Evolutionary conservation across 1,140 invertebrate species (phyloP).

Genomic region (Polypedilum pembai): DNA sequence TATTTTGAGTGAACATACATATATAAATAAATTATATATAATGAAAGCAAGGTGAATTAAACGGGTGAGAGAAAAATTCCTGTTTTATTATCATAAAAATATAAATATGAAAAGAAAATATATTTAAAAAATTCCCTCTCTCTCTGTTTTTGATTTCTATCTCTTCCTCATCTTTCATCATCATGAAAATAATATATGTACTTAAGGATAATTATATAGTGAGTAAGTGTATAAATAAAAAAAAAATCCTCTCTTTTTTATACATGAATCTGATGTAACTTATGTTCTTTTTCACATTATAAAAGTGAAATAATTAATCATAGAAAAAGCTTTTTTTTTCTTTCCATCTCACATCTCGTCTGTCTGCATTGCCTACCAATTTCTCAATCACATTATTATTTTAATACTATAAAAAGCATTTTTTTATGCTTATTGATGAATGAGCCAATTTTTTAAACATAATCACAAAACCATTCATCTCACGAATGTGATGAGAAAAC

Average conservation of each 20-base stretch:
- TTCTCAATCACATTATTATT: neutral
- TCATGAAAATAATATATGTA: neutral
- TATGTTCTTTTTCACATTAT: neutral
- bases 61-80: constrained; percentile 21
- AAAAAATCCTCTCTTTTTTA: no score
- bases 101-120: neutral
- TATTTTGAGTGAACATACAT: constrained; percentile 15
- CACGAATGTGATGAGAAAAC: constrained; percentile 8
- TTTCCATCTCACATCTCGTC: neutral
- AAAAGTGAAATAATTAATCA: constrained; percentile 13
- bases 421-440: no score
- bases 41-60: constrained; percentile 23
- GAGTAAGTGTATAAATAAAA: neutral
- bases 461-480: neutral
- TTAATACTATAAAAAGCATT: no score
- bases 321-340: neutral
- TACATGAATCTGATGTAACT: no score
- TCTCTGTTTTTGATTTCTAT: neutral
- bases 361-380: neutral
- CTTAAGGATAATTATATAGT: neutral
- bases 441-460: no score
- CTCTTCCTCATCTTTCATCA: neutral
- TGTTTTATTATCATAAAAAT: neutral
- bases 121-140: neutral
- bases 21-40: constrained; percentile 23